phyloP scores from a whole-genome alignment of 1,140 invertebrate species.

The Myzus persicae region DNA sequence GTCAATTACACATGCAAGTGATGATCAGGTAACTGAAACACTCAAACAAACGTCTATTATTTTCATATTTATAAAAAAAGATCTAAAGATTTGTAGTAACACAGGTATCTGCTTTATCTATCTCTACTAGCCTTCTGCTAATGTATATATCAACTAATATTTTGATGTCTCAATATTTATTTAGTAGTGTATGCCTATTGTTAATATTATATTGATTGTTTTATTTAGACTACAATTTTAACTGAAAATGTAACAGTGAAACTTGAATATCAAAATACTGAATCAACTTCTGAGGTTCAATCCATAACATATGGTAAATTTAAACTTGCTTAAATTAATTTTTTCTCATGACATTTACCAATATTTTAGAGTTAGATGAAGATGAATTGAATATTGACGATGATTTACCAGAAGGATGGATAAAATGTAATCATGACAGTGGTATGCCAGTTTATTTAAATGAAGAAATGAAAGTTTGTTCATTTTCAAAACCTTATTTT shows the following conservation, averaged over 20 bases:
- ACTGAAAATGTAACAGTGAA: neutral
- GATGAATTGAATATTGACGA: neutral
- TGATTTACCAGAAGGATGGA: constrained; percentile 90
- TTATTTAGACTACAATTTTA: constrained; percentile 11
- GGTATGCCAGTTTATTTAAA: constrained; percentile 95
- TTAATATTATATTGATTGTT: no score
- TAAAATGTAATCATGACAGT: constrained; percentile 92
- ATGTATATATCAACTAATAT: neutral
- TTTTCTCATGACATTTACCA: neutral
- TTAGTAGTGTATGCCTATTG: neutral
- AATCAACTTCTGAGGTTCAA: neutral
- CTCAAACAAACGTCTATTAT: no score
- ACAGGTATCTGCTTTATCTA: neutral
- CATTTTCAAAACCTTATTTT: constrained; percentile 90
- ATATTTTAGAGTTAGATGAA: constrained; percentile 16
- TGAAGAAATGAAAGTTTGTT: constrained; percentile 83
- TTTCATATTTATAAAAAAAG: neutral
- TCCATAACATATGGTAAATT: neutral
- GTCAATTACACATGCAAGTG: neutral
- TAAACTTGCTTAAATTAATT: neutral
- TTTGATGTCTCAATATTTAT: neutral
- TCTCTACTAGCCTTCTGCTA: neutral
- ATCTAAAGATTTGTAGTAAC: neutral
- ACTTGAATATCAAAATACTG: neutral
- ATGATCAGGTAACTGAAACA: neutral